These are phyloP conservation scores for Lepus timidus DNA, from an alignment of 2,113 vertebrate genomes.

Conservation along the genomic window DNA sequence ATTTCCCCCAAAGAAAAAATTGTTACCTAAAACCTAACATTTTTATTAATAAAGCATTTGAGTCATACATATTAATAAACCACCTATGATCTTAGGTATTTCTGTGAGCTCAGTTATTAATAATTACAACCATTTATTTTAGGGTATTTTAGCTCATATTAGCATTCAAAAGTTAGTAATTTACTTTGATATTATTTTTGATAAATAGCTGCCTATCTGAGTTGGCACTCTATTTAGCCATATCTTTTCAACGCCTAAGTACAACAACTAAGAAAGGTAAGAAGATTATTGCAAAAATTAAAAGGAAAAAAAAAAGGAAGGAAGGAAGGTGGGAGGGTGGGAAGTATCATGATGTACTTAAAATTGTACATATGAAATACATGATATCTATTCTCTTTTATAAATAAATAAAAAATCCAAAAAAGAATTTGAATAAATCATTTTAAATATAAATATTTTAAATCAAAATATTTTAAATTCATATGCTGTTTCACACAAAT, in stretches of 20 bases:
- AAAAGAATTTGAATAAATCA: too few species aligned
- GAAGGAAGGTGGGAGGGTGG: too few species aligned
- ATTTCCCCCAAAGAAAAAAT: slow-evolving; percentile 21
- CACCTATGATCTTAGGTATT: background rate
- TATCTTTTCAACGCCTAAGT: background rate
- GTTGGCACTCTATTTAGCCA: background rate
- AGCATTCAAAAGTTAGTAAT: slow-evolving; percentile 21
- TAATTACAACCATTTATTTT: background rate
- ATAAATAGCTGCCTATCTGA: background rate
- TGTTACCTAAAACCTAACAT: background rate
- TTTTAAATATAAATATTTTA: background rate
- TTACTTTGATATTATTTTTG: background rate
- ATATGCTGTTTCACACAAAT: background rate
- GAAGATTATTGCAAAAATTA: background rate
- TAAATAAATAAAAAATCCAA: too few species aligned
- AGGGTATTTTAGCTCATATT: background rate
- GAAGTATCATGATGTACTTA: too few species aligned
- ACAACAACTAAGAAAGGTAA: background rate
- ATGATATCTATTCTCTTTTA: too few species aligned
- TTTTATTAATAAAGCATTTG: background rate
- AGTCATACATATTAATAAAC: background rate
- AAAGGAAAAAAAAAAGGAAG: too few species aligned
- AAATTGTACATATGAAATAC: too few species aligned
- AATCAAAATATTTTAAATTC: slow-evolving; percentile 35
- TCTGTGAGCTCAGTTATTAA: background rate